Evolutionary conservation across 1,140 invertebrate genomes (phyloP).

Genomic region (Trichomalopsis sarcophagae): DNA sequence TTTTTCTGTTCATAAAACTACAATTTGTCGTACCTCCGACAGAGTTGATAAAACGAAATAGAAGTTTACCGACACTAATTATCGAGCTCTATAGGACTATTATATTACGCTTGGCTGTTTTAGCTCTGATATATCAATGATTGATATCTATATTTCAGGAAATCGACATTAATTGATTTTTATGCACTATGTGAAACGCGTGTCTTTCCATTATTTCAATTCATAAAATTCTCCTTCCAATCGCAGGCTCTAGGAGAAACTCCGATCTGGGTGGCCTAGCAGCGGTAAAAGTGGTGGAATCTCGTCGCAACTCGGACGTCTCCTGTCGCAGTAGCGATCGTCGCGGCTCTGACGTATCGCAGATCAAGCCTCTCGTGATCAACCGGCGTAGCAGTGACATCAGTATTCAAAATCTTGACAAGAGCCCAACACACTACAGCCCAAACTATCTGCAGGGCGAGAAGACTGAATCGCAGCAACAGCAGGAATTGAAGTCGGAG

Average conservation of each 20-base stretch:
- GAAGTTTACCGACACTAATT: too few species aligned
- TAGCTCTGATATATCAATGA: too few species aligned
- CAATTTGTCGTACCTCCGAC: too few species aligned
- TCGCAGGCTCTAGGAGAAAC: conserved; percentile 58
- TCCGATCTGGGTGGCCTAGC: conserved; percentile 63
- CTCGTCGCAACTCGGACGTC: conserved; percentile 65
- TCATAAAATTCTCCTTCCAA: not conserved
- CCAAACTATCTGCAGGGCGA: not conserved
- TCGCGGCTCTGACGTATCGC: conserved; percentile 57
- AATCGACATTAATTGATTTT: too few species aligned
- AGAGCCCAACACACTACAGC: conserved; percentile 62
- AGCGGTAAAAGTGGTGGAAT: conserved; percentile 51
- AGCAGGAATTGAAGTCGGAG: conserved; percentile 61
- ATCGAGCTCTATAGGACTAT: too few species aligned
- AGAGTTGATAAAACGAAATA: too few species aligned
- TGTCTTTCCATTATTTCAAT: too few species aligned
- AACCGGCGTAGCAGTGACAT: conserved; percentile 65
- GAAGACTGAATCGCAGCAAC: conserved; percentile 52
- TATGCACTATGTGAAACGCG: too few species aligned
- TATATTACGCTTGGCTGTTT: too few species aligned
- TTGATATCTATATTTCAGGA: too few species aligned
- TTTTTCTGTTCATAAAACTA: too few species aligned
- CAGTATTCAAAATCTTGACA: conserved; percentile 63
- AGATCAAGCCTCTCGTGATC: conserved; percentile 59
- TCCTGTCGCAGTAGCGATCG: conserved; percentile 58